Percentiles rank a stretch among this genome's conserved stretches.
Conservation (phyloP, 2,888 invertebrate species). For the Noctuana brunneofusca region DNA sequence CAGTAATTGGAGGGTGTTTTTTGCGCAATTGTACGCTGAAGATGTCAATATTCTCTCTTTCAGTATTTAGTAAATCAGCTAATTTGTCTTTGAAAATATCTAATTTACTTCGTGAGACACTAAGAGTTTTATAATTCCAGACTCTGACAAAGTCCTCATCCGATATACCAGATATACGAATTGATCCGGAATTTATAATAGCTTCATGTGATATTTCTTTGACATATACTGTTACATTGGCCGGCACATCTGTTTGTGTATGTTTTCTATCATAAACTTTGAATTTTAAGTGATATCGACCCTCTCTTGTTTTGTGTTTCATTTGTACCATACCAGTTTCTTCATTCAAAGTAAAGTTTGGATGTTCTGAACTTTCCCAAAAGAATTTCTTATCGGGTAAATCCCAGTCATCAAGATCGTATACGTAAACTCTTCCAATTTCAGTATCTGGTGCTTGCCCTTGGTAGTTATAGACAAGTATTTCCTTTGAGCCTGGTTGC, state of each 20-base stretch:
- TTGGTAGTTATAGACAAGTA: conserved; percentile 98
- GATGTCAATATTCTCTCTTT: conserved; percentile 95
- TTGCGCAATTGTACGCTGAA: conserved; percentile 96
- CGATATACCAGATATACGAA: conserved; percentile 95
- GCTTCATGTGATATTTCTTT: conserved; percentile 98
- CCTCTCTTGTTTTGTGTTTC: conserved; percentile 95
- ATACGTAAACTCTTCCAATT: conserved; percentile 97
- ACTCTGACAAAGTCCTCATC: conserved; percentile 98
- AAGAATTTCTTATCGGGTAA: conserved; percentile 98
- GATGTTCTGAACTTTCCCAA: conserved; percentile 94
- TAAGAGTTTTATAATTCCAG: conserved; percentile 95
- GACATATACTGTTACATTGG: conserved; percentile 97
- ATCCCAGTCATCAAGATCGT: conserved; percentile 99
- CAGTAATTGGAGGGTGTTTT: conserved; percentile 93
- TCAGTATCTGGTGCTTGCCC: conserved; percentile 94
- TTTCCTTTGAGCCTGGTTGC: conserved; percentile 98
- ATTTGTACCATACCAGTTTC: conserved; percentile 98
- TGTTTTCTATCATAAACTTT: conserved; percentile 97
- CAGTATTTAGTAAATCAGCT: conserved; percentile 92
- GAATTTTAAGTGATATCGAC: conserved; percentile 90
- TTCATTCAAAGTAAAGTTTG: conserved; percentile 93
- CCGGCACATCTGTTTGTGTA: conserved; percentile 96
- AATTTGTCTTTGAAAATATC: conserved; percentile 95
- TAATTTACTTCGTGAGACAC: conserved; percentile 92
- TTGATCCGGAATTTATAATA: conserved; percentile 96